Conservation (phyloP, 2,113 vertebrate species). For the Myrmophylax atrothorax region DNA sequence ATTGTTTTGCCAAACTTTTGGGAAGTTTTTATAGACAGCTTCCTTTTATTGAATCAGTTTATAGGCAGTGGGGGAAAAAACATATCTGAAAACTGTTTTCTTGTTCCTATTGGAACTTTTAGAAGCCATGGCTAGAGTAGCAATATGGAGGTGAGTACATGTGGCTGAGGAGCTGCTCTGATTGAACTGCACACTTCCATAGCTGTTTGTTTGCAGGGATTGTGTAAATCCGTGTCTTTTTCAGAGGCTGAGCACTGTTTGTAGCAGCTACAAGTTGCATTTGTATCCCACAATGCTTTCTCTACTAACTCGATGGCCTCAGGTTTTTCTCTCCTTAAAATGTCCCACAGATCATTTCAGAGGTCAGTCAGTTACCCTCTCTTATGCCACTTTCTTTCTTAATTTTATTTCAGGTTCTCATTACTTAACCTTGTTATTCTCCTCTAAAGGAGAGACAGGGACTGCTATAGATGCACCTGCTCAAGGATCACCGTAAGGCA, state of each 20-base stretch:
- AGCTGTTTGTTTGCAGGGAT: neutral
- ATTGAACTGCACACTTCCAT: neutral
- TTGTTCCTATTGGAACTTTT: neutral
- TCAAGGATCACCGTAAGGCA: neutral
- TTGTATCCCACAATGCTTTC: neutral
- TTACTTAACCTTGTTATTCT: neutral
- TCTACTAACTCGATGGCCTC: neutral
- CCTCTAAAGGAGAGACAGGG: neutral
- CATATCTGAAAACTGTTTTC: neutral
- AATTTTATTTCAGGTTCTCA: neutral
- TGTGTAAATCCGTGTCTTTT: neutral
- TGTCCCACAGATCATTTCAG: neutral
- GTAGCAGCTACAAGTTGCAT: neutral
- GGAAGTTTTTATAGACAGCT: neutral
- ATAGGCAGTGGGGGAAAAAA: neutral
- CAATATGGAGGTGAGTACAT: accelerated
- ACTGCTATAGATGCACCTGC: neutral
- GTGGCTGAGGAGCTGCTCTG: neutral
- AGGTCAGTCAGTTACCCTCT: neutral
- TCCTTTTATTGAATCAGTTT: neutral
- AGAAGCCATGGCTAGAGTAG: neutral
- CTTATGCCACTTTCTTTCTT: neutral
- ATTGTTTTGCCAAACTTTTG: neutral
- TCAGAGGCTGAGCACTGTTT: neutral
- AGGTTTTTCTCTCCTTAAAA: neutral